Evolutionary conservation across 2,888 invertebrate genomes (phyloP).

Genomic region (Caprella mutica): DNA sequence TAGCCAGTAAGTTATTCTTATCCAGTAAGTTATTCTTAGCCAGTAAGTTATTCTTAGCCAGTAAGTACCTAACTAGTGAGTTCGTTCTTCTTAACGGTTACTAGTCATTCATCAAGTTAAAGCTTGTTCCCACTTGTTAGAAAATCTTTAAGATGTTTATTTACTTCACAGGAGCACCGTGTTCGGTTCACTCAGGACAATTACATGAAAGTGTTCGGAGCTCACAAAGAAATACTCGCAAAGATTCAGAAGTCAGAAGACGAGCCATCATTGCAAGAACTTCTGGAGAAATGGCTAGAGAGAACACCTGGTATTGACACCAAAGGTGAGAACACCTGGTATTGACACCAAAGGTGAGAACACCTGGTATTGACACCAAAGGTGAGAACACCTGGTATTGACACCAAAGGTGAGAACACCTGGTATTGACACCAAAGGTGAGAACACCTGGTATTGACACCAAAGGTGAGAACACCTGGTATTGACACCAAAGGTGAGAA

Average conservation of each 20-base stretch:
- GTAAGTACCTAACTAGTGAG: no score
- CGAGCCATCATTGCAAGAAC: slow-evolving; percentile 69
- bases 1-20: no score
- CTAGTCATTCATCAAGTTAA: no score
- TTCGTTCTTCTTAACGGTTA: no score
- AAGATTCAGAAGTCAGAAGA: slow-evolving; percentile 57
- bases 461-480: slow-evolving; percentile 77
- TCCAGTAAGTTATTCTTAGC: no score
- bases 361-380: slow-evolving; percentile 72
- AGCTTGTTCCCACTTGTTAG: no score
- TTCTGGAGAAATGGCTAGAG: slow-evolving; percentile 83
- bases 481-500: slow-evolving; percentile 71
- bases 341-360: no score
- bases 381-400: slow-evolving; percentile 85
- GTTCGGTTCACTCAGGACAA: slow-evolving; percentile 83
- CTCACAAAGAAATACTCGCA: slow-evolving; percentile 52
- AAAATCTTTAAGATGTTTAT: no score
- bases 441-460: slow-evolving; percentile 82
- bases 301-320: slow-evolving; percentile 82
- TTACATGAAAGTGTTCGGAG: slow-evolving; percentile 74
- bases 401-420: slow-evolving; percentile 74
- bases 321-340: slow-evolving; percentile 86
- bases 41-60: no score
- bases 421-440: slow-evolving; percentile 65
- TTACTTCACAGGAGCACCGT: slow-evolving; percentile 56